A percentile compares a stretch with the other conserved stretches of the same genome.
These are phyloP conservation scores for Eupeodes luniger DNA, from an alignment of 2,888 invertebrate species.

Conservation along the genomic window DNA sequence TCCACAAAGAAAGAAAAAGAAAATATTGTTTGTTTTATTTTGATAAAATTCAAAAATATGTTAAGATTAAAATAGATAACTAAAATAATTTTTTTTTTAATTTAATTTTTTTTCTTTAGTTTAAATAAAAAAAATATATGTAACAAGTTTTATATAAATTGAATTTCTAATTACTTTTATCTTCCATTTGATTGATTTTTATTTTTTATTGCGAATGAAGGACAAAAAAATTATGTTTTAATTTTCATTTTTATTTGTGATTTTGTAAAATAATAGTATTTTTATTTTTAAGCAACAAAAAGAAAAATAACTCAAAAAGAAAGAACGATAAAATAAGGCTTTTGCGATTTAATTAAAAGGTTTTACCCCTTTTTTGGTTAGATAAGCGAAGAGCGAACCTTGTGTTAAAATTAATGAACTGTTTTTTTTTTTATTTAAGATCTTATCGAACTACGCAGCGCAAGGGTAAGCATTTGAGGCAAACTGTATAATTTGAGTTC, in stretches of 20 bases:
- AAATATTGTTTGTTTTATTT: constrained; percentile 62
- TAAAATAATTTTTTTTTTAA: neutral
- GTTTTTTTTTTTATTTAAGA: no score
- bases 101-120: neutral
- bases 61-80: constrained; percentile 44
- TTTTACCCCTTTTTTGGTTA: neutral
- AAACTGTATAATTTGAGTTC: no score
- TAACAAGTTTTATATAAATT: constrained; percentile 39
- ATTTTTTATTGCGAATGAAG: constrained; percentile 24
- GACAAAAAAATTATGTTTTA: neutral
- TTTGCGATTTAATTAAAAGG: constrained; percentile 6
- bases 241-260: constrained; percentile 9
- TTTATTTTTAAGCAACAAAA: constrained; percentile 10
- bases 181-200: constrained; percentile 43
- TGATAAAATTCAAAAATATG: constrained; percentile 55
- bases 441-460: no score
- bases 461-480: no score
- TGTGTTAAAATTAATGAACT: no score
- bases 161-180: constrained; percentile 44
- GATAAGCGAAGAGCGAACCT: constrained; percentile 1
- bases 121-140: constrained; percentile 33
- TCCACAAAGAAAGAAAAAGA: constrained; percentile 73
- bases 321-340: constrained; percentile 14
- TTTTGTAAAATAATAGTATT: neutral
- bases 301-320: constrained; percentile 33